Percentiles rank a stretch among this genome's conserved stretches.
Evolutionary conservation across 2,797 vertebrate species (phyloP).

Genomic region (Urocyon cinereoargenteus): DNA sequence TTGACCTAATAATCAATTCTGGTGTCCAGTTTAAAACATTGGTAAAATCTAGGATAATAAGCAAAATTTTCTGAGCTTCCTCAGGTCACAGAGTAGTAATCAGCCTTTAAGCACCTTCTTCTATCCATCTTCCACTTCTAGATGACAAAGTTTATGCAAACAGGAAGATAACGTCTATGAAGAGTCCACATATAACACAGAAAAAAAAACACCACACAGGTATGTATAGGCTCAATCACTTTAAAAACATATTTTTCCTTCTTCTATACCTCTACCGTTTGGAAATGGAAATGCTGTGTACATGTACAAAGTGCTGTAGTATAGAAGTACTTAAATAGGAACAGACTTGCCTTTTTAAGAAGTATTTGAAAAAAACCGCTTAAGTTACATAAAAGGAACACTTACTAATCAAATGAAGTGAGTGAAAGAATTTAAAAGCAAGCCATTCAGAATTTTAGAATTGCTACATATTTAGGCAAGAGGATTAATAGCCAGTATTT

Average conservation of each 20-base stretch:
- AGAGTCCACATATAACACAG: background rate
- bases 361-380: background rate
- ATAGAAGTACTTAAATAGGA: background rate
- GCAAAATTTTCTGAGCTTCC: background rate
- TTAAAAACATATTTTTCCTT: background rate
- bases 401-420: background rate
- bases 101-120: background rate
- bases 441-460: slow-evolving; percentile 14
- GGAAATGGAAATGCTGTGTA: background rate
- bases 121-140: background rate
- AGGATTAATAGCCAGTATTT: slow-evolving; percentile 7
- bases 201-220: background rate
- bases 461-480: background rate
- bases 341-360: background rate
- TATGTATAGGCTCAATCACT: background rate
- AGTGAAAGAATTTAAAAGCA: slow-evolving; percentile 34
- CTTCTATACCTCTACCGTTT: background rate
- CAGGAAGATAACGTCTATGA: background rate
- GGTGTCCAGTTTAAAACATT: background rate
- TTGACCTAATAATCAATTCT: background rate
- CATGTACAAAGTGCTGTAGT: background rate
- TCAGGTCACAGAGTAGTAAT: background rate
- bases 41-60: background rate
- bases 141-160: background rate
- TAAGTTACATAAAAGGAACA: background rate